These are phyloP conservation scores for Coreius guichenoti DNA, from an alignment of 2,797 vertebrate genomes.

Conservation along the genomic window DNA sequence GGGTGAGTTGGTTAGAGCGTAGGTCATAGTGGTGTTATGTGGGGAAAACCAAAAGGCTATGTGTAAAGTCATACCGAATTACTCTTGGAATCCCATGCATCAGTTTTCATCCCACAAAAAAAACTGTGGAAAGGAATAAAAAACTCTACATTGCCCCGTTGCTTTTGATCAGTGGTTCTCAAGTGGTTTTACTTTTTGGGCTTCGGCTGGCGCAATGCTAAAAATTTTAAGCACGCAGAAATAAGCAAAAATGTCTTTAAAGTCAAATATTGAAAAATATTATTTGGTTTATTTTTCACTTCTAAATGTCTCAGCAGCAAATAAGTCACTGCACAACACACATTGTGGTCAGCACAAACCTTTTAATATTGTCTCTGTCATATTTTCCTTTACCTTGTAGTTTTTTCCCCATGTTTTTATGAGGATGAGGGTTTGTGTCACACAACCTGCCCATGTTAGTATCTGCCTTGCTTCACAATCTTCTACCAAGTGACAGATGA, in stretches of 20 bases:
- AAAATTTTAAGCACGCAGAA: not conserved
- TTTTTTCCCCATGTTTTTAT: not conserved
- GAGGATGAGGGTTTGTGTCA: not conserved
- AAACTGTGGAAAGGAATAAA: constrained; percentile 4
- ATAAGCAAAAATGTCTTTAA: not conserved
- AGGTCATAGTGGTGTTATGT: constrained; percentile 24
- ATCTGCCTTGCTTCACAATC: not conserved
- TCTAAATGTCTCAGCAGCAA: not conserved
- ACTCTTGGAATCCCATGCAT: constrained; percentile 6
- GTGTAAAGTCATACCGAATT: constrained; percentile 20
- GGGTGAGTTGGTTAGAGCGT: not conserved
- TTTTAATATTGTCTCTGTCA: not conserved
- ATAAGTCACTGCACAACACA: not conserved
- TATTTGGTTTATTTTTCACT: not conserved
- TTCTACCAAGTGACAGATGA: not conserved
- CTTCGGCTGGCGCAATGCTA: not conserved
- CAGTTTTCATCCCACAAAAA: not conserved
- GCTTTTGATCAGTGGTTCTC: not conserved
- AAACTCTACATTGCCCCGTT: not conserved
- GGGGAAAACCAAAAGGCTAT: not conserved
- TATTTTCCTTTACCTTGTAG: not conserved
- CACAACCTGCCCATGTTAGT: not conserved
- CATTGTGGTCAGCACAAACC: not conserved
- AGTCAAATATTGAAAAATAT: not conserved
- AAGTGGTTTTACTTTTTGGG: not conserved